A percentile compares a stretch with the other conserved stretches of the same genome.
phyloP scores from a whole-genome alignment of 2,113 vertebrate genomes.

The Oreochromis aureus region DNA sequence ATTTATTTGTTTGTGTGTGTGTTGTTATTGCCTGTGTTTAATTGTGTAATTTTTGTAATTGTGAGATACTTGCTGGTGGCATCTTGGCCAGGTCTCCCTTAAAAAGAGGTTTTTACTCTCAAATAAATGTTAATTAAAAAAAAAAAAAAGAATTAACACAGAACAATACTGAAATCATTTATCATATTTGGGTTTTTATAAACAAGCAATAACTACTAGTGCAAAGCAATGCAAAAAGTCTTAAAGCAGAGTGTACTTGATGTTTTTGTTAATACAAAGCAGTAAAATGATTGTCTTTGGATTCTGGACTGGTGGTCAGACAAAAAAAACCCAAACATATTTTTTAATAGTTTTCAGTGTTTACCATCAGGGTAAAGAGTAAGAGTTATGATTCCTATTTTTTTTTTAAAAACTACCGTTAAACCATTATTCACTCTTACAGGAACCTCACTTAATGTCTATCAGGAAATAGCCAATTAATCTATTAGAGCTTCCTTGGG shows the following conservation, averaged over 20 bases:
- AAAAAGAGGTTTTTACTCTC: background rate
- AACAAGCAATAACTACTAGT: background rate
- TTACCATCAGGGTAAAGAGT: background rate
- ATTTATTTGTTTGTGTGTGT: background rate
- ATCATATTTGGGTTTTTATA: background rate
- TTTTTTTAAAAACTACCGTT: background rate
- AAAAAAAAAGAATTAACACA: background rate
- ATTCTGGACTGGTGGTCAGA: background rate
- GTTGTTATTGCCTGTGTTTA: background rate
- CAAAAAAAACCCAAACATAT: background rate
- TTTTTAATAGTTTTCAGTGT: background rate
- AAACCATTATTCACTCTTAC: background rate
- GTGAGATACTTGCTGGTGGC: background rate
- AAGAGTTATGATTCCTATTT: background rate
- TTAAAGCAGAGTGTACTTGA: background rate
- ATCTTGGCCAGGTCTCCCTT: background rate
- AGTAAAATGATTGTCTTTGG: background rate
- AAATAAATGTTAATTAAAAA: background rate
- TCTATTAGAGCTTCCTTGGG: background rate
- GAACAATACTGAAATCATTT: background rate
- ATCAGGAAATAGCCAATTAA: background rate
- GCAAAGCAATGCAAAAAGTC: background rate
- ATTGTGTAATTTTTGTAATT: background rate
- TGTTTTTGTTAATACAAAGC: background rate
- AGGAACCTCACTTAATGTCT: background rate